These are phyloP conservation scores for Tetramorium bicarinatum DNA, from an alignment of 2,888 invertebrate genomes.

Conservation along the genomic window DNA sequence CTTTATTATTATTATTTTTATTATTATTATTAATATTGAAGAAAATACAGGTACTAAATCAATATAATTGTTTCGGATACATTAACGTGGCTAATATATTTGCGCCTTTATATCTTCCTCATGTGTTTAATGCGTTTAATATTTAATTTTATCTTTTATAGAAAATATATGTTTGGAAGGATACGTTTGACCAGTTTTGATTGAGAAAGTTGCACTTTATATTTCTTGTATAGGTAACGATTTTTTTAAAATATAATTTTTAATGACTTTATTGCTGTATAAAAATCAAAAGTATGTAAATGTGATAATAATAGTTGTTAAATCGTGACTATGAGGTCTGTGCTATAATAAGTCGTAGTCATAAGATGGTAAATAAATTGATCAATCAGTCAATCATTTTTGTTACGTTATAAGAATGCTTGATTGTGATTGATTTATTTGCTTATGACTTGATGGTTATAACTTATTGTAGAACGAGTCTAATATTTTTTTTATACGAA, in stretches of 20 bases:
- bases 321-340: background rate
- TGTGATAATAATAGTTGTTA: slow-evolving; percentile 4
- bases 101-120: slow-evolving; percentile 27
- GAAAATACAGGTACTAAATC: slow-evolving; percentile 82
- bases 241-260: slow-evolving; percentile 1
- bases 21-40: slow-evolving; percentile 79
- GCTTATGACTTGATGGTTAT: too few relatives aligned
- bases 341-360: too few relatives aligned
- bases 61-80: slow-evolving; percentile 77
- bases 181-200: background rate
- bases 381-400: too few relatives aligned
- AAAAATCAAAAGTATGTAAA: slow-evolving; percentile 12
- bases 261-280: background rate
- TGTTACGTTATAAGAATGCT: too few relatives aligned
- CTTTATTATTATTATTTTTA: slow-evolving; percentile 78
- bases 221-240: background rate
- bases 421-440: too few relatives aligned
- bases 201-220: background rate
- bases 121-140: background rate
- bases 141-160: slow-evolving; percentile 8
- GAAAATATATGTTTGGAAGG: slow-evolving; percentile 8
- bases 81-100: slow-evolving; percentile 54
- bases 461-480: too few relatives aligned
- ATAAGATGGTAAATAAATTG: too few relatives aligned
- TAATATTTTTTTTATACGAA: slow-evolving; percentile 12